These are phyloP conservation scores for Campylomormyrus numenius DNA, from an alignment of 2,113 vertebrate genomes.

Conservation along the genomic window DNA sequence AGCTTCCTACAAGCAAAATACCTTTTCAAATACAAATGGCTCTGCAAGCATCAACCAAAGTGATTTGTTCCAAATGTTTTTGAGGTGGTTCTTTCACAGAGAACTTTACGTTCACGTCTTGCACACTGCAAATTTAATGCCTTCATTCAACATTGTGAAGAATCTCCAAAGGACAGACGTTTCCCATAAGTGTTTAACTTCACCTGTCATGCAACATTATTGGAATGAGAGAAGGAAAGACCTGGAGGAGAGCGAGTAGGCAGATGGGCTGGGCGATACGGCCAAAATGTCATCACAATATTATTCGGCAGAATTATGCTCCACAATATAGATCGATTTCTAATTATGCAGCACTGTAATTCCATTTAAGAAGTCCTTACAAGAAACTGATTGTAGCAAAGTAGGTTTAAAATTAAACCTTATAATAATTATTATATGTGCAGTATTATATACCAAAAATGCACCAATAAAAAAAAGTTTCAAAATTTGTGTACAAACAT, in stretches of 20 bases:
- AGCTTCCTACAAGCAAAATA: background rate
- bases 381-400: background rate
- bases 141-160: background rate
- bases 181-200: background rate
- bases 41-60: background rate
- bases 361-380: background rate
- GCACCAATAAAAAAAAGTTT: too few relatives aligned
- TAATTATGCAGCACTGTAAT: background rate
- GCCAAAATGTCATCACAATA: background rate
- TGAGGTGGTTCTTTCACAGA: background rate
- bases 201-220: background rate
- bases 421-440: background rate
- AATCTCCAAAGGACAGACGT: background rate
- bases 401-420: background rate
- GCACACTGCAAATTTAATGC: background rate
- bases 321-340: background rate
- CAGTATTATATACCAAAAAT: background rate
- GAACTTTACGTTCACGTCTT: background rate
- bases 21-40: background rate
- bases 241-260: background rate
- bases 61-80: too few relatives aligned
- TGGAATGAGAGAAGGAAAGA: too few relatives aligned
- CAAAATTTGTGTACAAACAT: background rate
- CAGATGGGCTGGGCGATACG: background rate
- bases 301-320: background rate